Conservation (phyloP, 2,888 invertebrate species). For the Saturnia pavonia region DNA sequence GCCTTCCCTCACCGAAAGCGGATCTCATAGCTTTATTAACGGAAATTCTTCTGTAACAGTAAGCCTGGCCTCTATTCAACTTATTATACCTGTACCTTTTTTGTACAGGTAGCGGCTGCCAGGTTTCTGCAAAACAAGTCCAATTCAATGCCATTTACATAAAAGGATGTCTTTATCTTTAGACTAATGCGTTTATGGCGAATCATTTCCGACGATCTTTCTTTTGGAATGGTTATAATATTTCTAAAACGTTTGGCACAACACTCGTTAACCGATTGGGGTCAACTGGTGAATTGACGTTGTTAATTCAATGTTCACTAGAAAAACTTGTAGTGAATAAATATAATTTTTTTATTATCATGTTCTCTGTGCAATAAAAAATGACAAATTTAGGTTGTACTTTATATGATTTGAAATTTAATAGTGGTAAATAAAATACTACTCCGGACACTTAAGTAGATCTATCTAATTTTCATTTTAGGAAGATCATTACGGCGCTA, state of each 20-base stretch:
- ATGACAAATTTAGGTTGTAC: too few relatives aligned
- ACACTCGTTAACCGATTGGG: not conserved
- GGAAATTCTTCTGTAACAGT: not conserved
- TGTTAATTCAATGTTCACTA: not conserved
- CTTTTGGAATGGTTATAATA: not conserved
- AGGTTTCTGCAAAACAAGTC: not conserved
- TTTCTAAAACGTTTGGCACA: not conserved
- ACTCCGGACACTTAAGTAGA: too few relatives aligned
- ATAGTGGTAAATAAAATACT: too few relatives aligned
- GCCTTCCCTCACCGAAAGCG: not conserved
- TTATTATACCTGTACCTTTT: not conserved
- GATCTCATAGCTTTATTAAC: not conserved
- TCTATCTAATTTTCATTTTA: too few relatives aligned
- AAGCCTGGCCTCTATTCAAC: not conserved
- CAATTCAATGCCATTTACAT: not conserved
- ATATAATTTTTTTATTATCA: too few relatives aligned
- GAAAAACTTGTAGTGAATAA: not conserved
- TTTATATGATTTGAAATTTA: too few relatives aligned
- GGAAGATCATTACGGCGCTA: too few relatives aligned
- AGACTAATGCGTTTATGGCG: constrained; percentile 3
- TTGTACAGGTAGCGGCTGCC: not conserved
- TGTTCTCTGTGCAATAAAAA: too few relatives aligned
- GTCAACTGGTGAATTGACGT: not conserved
- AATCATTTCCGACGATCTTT: not conserved
- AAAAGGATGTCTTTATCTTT: not conserved